phyloP scores from a whole-genome alignment of 2,888 invertebrate genomes.

The Andrena camellia region DNA sequence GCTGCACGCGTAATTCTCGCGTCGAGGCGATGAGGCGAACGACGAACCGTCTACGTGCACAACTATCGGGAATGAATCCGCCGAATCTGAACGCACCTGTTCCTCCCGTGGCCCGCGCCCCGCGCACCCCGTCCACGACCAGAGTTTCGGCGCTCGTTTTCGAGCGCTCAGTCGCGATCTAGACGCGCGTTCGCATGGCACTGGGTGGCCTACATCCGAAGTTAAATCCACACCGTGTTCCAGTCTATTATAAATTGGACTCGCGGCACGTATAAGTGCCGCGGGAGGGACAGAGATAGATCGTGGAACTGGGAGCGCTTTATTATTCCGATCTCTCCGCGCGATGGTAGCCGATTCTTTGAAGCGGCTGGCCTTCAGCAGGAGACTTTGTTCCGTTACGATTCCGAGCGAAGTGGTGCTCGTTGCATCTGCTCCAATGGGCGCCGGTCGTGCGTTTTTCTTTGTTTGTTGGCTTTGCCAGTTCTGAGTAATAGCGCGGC shows the following conservation, averaged over 20 bases:
- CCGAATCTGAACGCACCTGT: conserved; percentile 59
- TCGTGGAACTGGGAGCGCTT: conserved; percentile 30
- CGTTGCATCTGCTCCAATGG: background rate
- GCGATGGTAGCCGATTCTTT: background rate
- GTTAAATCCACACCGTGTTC: conserved; percentile 65
- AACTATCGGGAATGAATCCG: conserved; percentile 47
- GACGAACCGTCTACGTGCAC: conserved; percentile 25
- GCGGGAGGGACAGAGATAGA: conserved; percentile 12
- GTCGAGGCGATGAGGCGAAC: conserved; percentile 15
- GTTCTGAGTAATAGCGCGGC: too few relatives aligned
- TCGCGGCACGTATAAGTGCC: conserved; percentile 40
- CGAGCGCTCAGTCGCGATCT: conserved; percentile 39
- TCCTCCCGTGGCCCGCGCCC: background rate
- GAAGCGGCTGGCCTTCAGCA: background rate
- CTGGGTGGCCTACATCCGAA: conserved; percentile 66
- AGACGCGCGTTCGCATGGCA: conserved; percentile 49
- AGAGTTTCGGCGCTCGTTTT: conserved; percentile 18
- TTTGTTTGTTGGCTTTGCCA: background rate
- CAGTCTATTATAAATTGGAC: conserved; percentile 62
- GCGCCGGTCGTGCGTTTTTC: background rate
- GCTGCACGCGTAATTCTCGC: conserved; percentile 41
- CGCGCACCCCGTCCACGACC: background rate
- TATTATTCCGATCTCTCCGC: conserved; percentile 25
- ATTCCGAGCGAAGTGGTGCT: background rate
- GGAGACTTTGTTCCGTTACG: background rate